Evolutionary conservation across 2,888 invertebrate species (phyloP), one percentile per base, ranked within the genome.

Genomic region (Andrena trimmerana): DNA sequence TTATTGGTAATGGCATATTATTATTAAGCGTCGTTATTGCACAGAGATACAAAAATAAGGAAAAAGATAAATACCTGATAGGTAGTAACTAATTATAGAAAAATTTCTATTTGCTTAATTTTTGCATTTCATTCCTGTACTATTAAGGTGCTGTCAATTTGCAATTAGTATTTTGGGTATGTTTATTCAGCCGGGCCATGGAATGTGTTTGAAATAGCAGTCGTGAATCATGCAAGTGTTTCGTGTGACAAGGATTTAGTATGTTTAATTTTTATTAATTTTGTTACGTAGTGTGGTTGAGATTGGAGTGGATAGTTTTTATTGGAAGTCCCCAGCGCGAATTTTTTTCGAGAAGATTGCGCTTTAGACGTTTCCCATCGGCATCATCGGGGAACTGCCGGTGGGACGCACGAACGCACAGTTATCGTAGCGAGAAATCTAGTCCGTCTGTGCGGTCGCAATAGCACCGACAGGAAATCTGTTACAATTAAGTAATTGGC

Each of bases 401-500:
- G 16, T 52, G 57, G 27, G 48, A 66, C 33, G 52, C 29, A 50
- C 54, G 50, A 31, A 20, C 54, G 57, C 16, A 6, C 10, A 16
- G 29, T 31, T 72, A 80, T 77, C 84, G 24, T 71, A 70, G 48
- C 73, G 31, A 74, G 84, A 84, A 84, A 84, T 84, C 84, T 80
- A 74, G 70, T 59, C 27, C 71, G 67, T 31, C 66, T 57, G 66
- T 68, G 67, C 42, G 42, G 27, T 33, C 63, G 42, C 62, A 70
- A 57, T 63, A 73, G 33, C 67, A 69, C 72, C 69, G 81, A 71
- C 88, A 85, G 89, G 90, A 91, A 90, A 90, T 89, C 86, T 83
- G 84, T 86, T 82, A 88, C 88, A 89, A 91, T 91, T 88, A 89
- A 88, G 73, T 89, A 90, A 90, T 90, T 89, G 89, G 31, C 52